Base-by-base conservation (phyloP, 1,140 invertebrate species). In the Aricia agestis region DNA sequence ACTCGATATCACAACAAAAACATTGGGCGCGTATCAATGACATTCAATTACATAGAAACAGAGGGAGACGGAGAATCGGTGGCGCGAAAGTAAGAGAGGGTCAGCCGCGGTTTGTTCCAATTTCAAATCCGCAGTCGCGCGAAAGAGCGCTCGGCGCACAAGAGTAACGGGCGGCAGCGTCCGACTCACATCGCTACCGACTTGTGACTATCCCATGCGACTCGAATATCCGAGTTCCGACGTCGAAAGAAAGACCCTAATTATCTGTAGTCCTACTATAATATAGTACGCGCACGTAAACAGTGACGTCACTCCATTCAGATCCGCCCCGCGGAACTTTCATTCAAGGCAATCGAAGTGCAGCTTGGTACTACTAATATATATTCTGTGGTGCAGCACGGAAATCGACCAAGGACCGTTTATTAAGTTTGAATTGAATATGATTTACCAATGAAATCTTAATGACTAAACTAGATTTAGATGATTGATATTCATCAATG, bases 101-200 rank as follows among this genome's bases (percentile, higher is more conserved):
- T 83, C 76, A 81, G 74, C 80, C 77, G 78, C 77, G 81, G 81
- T 79, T 82, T 84, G 84, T 75, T 80, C 85, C 78, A 87, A 89
- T 84, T 87, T 78, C 78, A 87, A 89, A 85, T 87, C 78, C 81
- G 81, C 82, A 79, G 79, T 79, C 73, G 82, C 82, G 83, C 81
- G 82, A 86, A 83, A 82, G 82, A 83, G 82, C 85, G 85, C 45
- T 52, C 81, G 79, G 80, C 77, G 78, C 77, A 75, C 78, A 73
- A 76, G 74, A 71, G 71, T 76, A 77, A 74, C 75, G 78, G 66
- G 73, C 76, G 74, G 74, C 78, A 71, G 78, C 88, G 89, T 87
- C 85, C 87, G 86, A 78, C 84, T 88, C 85, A 87, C 89, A 89
- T 91, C 89, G 89, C 89, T 87, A 89, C 87, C 84, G 83, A 84